phyloP scores from a whole-genome alignment of 2,888 invertebrate species.

The Drosophila histrio region DNA sequence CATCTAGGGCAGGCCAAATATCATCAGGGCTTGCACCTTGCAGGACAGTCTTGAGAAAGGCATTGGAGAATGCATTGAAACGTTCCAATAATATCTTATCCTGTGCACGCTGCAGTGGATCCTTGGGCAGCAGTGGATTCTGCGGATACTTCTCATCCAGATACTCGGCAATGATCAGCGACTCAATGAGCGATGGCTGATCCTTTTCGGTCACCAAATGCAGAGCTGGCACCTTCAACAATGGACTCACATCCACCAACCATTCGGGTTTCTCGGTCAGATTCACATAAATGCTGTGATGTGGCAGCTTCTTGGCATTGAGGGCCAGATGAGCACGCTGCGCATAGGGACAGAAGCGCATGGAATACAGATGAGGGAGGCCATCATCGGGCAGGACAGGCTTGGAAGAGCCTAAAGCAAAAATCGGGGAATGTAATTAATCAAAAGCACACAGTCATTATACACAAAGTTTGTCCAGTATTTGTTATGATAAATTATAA shows the following conservation, averaged over 20 bases:
- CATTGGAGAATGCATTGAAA: slow-evolving; percentile 68
- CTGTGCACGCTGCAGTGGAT: slow-evolving; percentile 82
- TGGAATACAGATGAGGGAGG: slow-evolving; percentile 90
- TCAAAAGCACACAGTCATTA: slow-evolving; percentile 4
- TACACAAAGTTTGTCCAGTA: neutral
- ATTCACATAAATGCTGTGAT: slow-evolving; percentile 90
- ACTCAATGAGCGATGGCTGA: slow-evolving; percentile 88
- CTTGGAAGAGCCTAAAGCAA: slow-evolving; percentile 86
- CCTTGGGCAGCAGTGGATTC: slow-evolving; percentile 86
- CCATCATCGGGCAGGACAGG: slow-evolving; percentile 87
- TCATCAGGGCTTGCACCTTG: slow-evolving; percentile 37
- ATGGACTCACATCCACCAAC: slow-evolving; percentile 88
- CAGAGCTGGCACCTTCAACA: slow-evolving; percentile 90
- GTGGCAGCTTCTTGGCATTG: slow-evolving; percentile 91
- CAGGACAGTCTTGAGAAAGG: slow-evolving; percentile 72
- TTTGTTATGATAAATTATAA: too few relatives aligned
- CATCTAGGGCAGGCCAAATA: slow-evolving; percentile 85
- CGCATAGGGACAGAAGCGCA: slow-evolving; percentile 94
- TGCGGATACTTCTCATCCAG: slow-evolving; percentile 92
- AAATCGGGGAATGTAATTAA: neutral
- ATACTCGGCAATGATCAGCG: slow-evolving; percentile 91
- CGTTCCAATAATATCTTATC: slow-evolving; percentile 83
- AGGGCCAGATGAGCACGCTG: slow-evolving; percentile 90
- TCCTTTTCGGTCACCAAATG: slow-evolving; percentile 87
- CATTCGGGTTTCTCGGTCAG: slow-evolving; percentile 92